Percentiles rank a stretch among this genome's conserved stretches.
These are phyloP conservation scores for Magallana nippona DNA, from an alignment of 2,888 invertebrate species.

Conservation along the genomic window DNA sequence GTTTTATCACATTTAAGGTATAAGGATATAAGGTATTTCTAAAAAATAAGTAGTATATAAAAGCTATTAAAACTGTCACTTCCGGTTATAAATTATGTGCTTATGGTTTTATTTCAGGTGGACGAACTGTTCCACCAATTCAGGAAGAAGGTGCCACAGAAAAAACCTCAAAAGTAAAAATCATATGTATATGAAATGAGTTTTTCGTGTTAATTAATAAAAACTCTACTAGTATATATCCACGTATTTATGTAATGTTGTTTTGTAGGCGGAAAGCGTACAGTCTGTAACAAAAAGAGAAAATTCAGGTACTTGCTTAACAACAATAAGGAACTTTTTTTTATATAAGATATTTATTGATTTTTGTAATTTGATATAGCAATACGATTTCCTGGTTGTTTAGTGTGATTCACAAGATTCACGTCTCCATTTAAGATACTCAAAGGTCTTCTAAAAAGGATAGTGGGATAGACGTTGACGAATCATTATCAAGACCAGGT, in stretches of 20 bases:
- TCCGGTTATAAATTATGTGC: no score
- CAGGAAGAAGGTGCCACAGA: background rate
- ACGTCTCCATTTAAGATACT: no score
- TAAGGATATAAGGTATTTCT: no score
- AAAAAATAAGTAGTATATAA: no score
- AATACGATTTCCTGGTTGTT: no score
- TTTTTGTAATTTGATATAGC: no score
- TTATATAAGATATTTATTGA: no score
- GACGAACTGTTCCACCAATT: background rate
- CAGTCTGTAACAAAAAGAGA: no score
- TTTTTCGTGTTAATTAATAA: background rate
- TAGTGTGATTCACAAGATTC: no score
- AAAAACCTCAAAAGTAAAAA: background rate
- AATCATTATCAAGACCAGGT: conserved; percentile 7
- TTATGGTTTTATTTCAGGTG: background rate
- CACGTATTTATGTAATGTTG: background rate
- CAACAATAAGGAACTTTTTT: no score
- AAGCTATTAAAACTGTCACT: no score
- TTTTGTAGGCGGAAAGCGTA: background rate
- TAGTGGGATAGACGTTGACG: background rate
- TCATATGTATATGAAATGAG: background rate
- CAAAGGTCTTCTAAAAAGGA: background rate
- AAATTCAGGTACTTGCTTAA: no score
- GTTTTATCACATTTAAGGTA: background rate
- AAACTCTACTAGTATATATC: background rate